Evolutionary conservation across 2,888 invertebrate genomes (phyloP).

Genomic region (Melieria crassipennis): DNA sequence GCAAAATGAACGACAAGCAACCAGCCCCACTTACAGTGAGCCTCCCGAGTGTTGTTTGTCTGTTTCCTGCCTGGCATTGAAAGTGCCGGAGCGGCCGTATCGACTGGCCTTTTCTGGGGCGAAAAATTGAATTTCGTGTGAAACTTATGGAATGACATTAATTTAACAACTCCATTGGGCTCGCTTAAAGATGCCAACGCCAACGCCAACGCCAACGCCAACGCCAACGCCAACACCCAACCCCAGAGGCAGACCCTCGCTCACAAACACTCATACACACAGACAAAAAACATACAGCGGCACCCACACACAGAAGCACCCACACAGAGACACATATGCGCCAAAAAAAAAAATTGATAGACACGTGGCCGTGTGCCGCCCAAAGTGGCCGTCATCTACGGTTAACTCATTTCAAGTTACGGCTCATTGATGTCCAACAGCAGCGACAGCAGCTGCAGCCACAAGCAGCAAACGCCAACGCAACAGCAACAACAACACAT

Average conservation of each 20-base stretch:
- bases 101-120: constrained; percentile 21
- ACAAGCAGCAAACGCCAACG: too few species aligned
- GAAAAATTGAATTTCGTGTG: constrained; percentile 61
- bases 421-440: too few species aligned
- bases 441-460: too few species aligned
- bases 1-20: too few species aligned
- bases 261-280: not conserved
- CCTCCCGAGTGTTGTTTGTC: constrained; percentile 31
- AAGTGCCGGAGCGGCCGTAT: not conserved
- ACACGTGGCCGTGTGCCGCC: too few species aligned
- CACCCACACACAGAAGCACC: not conserved
- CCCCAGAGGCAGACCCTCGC: not conserved
- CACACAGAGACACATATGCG: too few species aligned
- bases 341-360: too few species aligned
- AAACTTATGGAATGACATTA: constrained; percentile 61
- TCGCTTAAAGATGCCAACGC: constrained; percentile 42
- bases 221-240: constrained; percentile 29
- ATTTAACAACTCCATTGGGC: constrained; percentile 55
- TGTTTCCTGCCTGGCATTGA: not conserved
- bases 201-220: constrained; percentile 36
- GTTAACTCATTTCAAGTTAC: constrained; percentile 18
- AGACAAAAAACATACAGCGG: not conserved
- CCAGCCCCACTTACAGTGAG: not conserved
- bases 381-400: not conserved
- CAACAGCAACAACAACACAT: too few species aligned